A percentile compares a stretch with the other conserved stretches of the same genome.
Conservation (phyloP, 2,888 invertebrate species). For the Tholera decimalis region DNA sequence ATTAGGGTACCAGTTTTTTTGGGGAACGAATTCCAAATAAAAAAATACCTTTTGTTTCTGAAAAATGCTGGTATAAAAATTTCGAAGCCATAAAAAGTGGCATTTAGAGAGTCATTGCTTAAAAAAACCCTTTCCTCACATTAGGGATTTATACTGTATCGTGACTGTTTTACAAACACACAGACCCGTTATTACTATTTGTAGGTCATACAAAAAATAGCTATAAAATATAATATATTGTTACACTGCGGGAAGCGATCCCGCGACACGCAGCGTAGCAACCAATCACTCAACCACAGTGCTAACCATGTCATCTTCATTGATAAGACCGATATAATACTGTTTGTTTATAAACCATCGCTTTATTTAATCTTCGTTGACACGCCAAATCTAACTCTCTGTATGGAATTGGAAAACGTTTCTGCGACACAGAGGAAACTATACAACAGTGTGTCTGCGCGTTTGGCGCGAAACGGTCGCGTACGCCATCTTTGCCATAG, state of each 20-base stretch:
- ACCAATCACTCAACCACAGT: too few species aligned
- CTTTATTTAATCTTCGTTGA: constrained; percentile 29
- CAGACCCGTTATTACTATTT: too few species aligned
- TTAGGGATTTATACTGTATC: too few species aligned
- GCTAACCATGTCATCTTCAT: too few species aligned
- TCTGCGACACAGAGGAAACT: constrained; percentile 1
- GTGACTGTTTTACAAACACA: too few species aligned
- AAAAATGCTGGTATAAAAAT: constrained; percentile 9
- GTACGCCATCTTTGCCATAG: constrained; percentile 43
- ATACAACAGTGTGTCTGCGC: constrained; percentile 32
- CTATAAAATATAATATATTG: too few species aligned
- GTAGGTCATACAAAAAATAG: too few species aligned
- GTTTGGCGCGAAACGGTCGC: constrained; percentile 54
- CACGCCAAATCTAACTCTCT: constrained; percentile 21
- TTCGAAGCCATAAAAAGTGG: constrained; percentile 2
- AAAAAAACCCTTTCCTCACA: not conserved
- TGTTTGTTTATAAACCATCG: constrained; percentile 5
- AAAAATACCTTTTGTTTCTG: not conserved
- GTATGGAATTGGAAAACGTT: constrained; percentile 10
- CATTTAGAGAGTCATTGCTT: constrained; percentile 10
- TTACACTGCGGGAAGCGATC: too few species aligned
- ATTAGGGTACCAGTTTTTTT: too few species aligned
- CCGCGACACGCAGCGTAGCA: too few species aligned
- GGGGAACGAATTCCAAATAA: too few species aligned
- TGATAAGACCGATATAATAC: constrained; percentile 11